These are phyloP conservation scores for Aleiodes testaceus DNA, from an alignment of 2,888 invertebrate genomes.

Conservation along the genomic window DNA sequence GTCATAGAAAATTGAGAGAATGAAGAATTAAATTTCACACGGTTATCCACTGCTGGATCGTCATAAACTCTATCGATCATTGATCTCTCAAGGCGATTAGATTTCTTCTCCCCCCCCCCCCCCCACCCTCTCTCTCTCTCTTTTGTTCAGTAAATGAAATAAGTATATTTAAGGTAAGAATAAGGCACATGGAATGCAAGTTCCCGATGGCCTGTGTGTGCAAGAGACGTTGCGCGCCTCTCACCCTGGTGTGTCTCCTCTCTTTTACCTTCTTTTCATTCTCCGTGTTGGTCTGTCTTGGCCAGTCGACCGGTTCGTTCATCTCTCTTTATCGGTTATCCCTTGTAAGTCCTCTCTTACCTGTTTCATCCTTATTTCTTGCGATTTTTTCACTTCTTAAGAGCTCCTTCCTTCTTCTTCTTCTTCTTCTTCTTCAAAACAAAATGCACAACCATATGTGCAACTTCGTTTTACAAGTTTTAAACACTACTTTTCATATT, in stretches of 20 bases:
- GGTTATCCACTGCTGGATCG: not conserved
- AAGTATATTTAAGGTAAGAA: slow-evolving; percentile 36
- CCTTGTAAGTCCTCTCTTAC: slow-evolving; percentile 40
- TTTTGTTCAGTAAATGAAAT: slow-evolving; percentile 22
- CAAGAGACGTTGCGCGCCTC: slow-evolving; percentile 26
- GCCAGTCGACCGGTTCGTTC: slow-evolving; percentile 44
- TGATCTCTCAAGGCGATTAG: not conserved
- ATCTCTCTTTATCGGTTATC: slow-evolving; percentile 39
- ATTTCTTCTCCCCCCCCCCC: too few relatives aligned
- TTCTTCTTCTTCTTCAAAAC: not conserved
- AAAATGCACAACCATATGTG: slow-evolving; percentile 16
- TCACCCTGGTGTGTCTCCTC: slow-evolving; percentile 35
- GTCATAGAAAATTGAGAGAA: slow-evolving; percentile 1
- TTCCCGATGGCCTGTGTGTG: slow-evolving; percentile 19
- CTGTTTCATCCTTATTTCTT: slow-evolving; percentile 16
- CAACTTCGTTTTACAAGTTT: slow-evolving; percentile 18
- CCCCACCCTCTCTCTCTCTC: not conserved
- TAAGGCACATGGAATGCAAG: slow-evolving; percentile 45
- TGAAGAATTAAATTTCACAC: not conserved
- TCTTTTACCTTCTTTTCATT: slow-evolving; percentile 48
- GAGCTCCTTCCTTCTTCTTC: slow-evolving; percentile 1
- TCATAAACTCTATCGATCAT: not conserved
- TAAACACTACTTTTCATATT: not conserved
- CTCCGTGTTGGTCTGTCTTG: slow-evolving; percentile 42
- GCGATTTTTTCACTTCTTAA: not conserved